phyloP scores from a whole-genome alignment of 2,113 vertebrate genomes.

The Prinia subflava region DNA sequence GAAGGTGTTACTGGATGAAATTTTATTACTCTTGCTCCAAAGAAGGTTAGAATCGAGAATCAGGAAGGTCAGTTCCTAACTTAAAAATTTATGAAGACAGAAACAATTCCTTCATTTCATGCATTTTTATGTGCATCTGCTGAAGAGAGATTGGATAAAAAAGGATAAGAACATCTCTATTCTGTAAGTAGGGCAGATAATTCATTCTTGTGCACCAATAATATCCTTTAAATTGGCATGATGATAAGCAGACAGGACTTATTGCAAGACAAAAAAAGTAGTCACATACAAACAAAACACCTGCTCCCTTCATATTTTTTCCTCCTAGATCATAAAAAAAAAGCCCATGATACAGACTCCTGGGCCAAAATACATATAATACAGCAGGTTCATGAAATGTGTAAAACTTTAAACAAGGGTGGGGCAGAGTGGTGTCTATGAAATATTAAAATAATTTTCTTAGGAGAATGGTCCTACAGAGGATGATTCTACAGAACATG shows the following conservation, averaged over 20 bases:
- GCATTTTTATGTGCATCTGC: not conserved
- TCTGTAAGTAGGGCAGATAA: not conserved
- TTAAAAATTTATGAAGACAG: not conserved
- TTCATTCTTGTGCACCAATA: not conserved
- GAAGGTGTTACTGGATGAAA: not conserved
- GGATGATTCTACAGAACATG: not conserved
- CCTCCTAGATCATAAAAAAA: not conserved
- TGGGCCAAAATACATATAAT: not conserved
- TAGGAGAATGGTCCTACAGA: not conserved
- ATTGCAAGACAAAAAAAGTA: not conserved
- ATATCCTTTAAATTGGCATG: not conserved
- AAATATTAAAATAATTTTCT: not conserved
- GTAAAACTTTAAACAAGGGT: not conserved
- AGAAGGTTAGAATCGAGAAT: not conserved
- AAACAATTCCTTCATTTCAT: not conserved
- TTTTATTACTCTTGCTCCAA: not conserved
- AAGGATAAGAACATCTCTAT: not conserved
- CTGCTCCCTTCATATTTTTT: not conserved
- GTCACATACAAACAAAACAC: not conserved
- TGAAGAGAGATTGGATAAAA: not conserved
- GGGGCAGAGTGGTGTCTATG: accelerated
- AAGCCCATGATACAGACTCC: not conserved
- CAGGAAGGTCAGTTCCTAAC: not conserved
- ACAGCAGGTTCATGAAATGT: not conserved
- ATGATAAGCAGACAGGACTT: not conserved